phyloP scores from a whole-genome alignment of 2,113 vertebrate species.

The Stigmatopora nigra region DNA sequence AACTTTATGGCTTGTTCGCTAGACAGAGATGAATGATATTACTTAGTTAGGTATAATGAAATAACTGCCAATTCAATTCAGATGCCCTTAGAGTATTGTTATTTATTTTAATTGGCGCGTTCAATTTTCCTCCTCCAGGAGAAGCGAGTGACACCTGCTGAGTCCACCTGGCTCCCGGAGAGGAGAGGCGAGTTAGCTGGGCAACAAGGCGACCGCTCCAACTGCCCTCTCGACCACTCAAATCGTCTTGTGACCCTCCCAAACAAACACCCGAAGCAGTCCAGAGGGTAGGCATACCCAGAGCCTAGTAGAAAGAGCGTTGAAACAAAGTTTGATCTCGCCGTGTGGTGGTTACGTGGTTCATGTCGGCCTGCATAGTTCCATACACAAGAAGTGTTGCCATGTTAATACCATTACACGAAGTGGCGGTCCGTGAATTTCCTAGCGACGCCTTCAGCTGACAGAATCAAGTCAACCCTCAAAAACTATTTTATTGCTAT shows the following conservation, averaged over 20 bases:
- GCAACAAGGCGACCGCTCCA: background rate
- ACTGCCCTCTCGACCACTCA: background rate
- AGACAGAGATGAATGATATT: background rate
- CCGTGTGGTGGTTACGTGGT: too few relatives aligned
- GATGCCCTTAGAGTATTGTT: background rate
- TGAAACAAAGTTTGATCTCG: too few relatives aligned
- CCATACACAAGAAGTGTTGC: too few relatives aligned
- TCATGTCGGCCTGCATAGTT: too few relatives aligned
- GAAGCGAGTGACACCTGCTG: background rate
- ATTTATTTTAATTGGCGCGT: background rate
- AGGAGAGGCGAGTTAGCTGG: constrained; percentile 18
- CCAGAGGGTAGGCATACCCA: constrained; percentile 28
- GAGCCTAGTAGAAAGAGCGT: too few relatives aligned
- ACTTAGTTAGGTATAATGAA: background rate
- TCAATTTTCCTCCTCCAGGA: background rate
- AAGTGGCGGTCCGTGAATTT: too few relatives aligned
- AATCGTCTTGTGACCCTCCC: constrained; percentile 15
- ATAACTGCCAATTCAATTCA: background rate
- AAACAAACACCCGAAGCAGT: constrained; percentile 18
- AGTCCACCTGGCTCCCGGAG: constrained; percentile 9
- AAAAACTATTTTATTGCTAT: too few relatives aligned
- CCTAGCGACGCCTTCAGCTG: too few relatives aligned
- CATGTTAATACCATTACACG: too few relatives aligned
- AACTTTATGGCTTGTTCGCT: background rate
- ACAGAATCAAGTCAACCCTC: too few relatives aligned